Conservation (phyloP, 2,113 vertebrate species). For the Thamnaconus septentrionalis region DNA sequence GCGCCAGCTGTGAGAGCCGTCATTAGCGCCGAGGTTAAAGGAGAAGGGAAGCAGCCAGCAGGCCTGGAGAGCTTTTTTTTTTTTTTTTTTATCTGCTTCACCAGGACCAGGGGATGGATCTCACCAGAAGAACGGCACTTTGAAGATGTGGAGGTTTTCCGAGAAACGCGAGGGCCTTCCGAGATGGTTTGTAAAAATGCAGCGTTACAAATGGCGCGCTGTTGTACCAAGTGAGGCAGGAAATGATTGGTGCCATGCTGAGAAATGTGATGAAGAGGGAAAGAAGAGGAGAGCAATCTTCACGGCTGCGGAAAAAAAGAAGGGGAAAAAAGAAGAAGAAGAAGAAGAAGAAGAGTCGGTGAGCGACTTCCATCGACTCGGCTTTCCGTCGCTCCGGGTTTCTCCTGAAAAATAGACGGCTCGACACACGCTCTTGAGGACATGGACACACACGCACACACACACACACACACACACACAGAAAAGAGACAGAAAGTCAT, state of each 20-base stretch:
- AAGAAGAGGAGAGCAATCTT: constrained; percentile 10
- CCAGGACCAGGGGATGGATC: too few species aligned
- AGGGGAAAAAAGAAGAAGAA: not conserved
- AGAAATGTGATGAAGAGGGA: constrained; percentile 15
- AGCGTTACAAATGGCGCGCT: not conserved
- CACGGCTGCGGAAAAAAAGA: constrained; percentile 23
- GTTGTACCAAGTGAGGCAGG: constrained; percentile 7
- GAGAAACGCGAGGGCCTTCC: too few species aligned
- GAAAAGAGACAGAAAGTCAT: constrained; percentile 52
- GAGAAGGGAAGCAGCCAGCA: constrained; percentile 17
- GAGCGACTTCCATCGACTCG: constrained; percentile 44
- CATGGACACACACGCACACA: not conserved
- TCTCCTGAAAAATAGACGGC: constrained; percentile 64
- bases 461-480: constrained; percentile 21
- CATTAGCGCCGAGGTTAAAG: constrained; percentile 58
- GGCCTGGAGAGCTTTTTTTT: constrained; percentile 44
- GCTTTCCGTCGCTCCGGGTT: constrained; percentile 45
- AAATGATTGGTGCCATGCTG: constrained; percentile 27
- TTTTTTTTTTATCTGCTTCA: constrained; percentile 32
- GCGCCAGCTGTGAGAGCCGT: constrained; percentile 55
- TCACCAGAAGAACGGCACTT: not conserved
- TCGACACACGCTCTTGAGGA: constrained; percentile 32
- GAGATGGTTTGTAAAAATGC: too few species aligned
- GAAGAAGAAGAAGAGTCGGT: constrained; percentile 18
- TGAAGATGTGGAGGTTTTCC: too few species aligned